phyloP scores from a whole-genome alignment of 2,797 vertebrate genomes.

The Lepidocolaptes lacrymiger region DNA sequence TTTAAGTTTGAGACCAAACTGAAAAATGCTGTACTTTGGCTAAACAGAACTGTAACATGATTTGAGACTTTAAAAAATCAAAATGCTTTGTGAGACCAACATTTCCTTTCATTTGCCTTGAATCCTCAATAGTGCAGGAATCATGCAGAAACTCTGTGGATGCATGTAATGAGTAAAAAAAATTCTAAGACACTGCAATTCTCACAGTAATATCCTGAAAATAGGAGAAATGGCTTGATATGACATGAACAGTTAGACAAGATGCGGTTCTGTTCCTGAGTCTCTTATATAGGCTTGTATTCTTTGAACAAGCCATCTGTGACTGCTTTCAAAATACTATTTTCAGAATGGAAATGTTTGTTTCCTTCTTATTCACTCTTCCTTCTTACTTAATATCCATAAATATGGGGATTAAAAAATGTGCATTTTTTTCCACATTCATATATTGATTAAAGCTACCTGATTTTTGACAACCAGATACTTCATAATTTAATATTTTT shows the following conservation, averaged over 20 bases:
- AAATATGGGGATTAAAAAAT: not conserved
- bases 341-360: not conserved
- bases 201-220: not conserved
- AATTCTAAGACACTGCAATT: not conserved
- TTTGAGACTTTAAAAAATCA: not conserved
- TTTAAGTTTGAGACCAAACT: not conserved
- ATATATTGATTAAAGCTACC: not conserved
- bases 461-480: not conserved
- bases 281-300: not conserved
- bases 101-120: not conserved
- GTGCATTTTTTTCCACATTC: not conserved
- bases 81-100: not conserved
- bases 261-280: not conserved
- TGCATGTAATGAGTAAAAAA: accelerated
- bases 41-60: not conserved
- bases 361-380: not conserved
- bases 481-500: not conserved
- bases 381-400: not conserved
- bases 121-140: accelerated
- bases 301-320: not conserved
- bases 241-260: not conserved
- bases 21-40: not conserved
- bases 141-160: not conserved
- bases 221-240: not conserved
- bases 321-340: not conserved